phyloP scores from a whole-genome alignment of 2,797 vertebrate species.

The Coendou prehensilis region DNA sequence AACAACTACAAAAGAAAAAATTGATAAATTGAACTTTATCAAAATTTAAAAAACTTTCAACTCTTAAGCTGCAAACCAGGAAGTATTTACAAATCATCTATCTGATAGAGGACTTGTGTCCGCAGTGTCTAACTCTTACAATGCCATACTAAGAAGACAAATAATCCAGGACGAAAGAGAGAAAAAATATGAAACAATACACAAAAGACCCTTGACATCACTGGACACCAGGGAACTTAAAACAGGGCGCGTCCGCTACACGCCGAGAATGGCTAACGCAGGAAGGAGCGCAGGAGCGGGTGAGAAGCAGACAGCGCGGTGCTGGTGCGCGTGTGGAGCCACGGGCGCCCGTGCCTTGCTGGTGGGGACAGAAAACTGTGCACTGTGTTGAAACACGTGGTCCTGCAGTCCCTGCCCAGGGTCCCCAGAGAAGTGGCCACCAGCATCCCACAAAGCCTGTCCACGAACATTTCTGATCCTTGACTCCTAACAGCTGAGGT shows the following conservation, averaged over 20 bases:
- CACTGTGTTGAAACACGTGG: background rate
- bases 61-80: background rate
- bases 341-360: background rate
- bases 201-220: accelerated
- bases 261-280: too few relatives aligned
- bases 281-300: background rate
- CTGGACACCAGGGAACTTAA: too few relatives aligned
- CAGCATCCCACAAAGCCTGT: background rate
- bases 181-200: background rate
- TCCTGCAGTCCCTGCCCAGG: background rate
- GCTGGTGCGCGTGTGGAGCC: background rate
- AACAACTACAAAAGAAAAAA: background rate
- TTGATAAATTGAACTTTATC: background rate
- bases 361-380: background rate
- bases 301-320: too few relatives aligned
- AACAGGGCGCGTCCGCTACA: accelerated
- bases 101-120: background rate
- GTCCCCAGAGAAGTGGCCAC: background rate
- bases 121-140: background rate
- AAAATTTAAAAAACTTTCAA: background rate
- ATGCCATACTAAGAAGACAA: background rate
- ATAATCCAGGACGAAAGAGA: background rate
- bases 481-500: background rate
- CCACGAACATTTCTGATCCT: background rate
- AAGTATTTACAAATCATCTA: background rate